Evolutionary conservation across 2,888 invertebrate genomes (phyloP), one percentile per base, ranked within the genome.

Genomic region (Neoaliturus tenellus): DNA sequence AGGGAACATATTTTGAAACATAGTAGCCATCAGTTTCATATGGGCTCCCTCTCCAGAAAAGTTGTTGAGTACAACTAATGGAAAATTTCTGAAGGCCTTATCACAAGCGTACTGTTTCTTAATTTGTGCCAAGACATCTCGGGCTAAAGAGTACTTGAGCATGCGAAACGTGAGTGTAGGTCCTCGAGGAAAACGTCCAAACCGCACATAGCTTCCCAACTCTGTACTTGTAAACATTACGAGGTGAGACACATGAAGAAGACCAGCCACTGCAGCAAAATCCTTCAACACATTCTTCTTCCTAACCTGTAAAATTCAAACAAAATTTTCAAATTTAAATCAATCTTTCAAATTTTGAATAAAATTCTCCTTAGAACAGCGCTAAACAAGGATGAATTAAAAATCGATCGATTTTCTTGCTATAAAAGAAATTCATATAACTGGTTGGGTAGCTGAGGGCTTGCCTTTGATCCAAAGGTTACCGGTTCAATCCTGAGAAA

Each of bases 1-100:
- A 0, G 99, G 99, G 90, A 99, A 99, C 98, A 99, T 98, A 89
- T 98, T 99, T 91, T 99, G 99, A 90, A 99, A 98, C 92, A 98
- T 98, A 17, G 97, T 95, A 3, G 98, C 95, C 95, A 98, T 97
- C 23, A 99, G 92, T 88, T 98, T 97, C 90, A 98, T 92, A 87
- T 98, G 97, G 92, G 95, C 93, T 44, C 96, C 97, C 90, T 98
- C 97, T 0, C 97, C 97, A 23, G 95, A 95, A 90, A 99, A 98
- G 89, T 96, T 96, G 90, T 97, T 98, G 88, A 98, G 92, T 48
- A 99, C 95, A 14, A 99, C 95, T 17, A 99, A 91, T 0, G 99
- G 99, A 0, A 98, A 95, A 88, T 95, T 94, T 88, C 96, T 94
- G 90, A 97, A 99, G 35, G 97, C 95, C 86, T 95, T 94, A 88